Evolutionary conservation across 2,888 invertebrate genomes (phyloP).

Genomic region (Tiliacea citrago): DNA sequence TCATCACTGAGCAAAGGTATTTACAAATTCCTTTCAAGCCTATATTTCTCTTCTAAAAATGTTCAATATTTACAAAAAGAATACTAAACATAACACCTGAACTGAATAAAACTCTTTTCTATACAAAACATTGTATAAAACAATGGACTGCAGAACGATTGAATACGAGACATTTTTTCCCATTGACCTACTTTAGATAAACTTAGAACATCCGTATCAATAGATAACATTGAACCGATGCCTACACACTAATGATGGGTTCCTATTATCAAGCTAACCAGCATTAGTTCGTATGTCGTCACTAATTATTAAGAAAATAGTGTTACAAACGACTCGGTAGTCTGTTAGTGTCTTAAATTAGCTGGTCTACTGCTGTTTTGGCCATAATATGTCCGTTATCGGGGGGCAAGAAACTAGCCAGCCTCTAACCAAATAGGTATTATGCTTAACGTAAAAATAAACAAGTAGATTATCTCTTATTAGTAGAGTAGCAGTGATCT

Average conservation of each 20-base stretch:
- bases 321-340: neutral
- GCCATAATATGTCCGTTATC: neutral
- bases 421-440: neutral
- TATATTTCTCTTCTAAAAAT: neutral
- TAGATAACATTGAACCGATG: slow-evolving; percentile 23
- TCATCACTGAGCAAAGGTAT: neutral
- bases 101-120: neutral
- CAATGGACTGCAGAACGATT: slow-evolving; percentile 12
- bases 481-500: no score
- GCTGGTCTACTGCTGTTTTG: neutral
- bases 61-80: neutral
- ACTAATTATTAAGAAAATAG: neutral
- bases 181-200: slow-evolving; percentile 43
- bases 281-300: neutral
- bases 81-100: neutral
- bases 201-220: slow-evolving; percentile 31
- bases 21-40: no score
- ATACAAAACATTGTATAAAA: neutral
- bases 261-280: neutral
- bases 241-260: neutral
- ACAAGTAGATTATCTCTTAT: neutral
- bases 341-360: neutral
- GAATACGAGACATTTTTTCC: slow-evolving; percentile 5
- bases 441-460: neutral
- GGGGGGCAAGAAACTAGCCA: neutral